Conservation (phyloP, 2,113 vertebrate genomes). For the Neolamprologus variostigma region DNA sequence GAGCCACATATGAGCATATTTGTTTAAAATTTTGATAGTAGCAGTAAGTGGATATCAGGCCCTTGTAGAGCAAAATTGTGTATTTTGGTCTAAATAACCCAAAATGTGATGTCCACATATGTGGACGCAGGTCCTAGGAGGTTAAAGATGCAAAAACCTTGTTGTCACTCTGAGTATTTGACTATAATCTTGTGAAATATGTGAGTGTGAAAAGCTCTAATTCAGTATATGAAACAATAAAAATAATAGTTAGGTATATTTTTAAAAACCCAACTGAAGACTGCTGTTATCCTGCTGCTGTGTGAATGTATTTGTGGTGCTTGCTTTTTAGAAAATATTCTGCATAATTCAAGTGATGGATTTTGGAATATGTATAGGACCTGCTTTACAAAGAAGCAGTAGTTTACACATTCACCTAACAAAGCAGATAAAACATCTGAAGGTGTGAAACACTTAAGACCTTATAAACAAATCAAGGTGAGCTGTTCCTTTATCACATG, state of each 20-base stretch:
- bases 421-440: neutral
- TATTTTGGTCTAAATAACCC: too few species aligned
- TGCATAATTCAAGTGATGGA: accelerated
- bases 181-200: neutral
- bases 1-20: neutral
- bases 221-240: neutral
- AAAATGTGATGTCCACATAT: accelerated
- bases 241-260: accelerated
- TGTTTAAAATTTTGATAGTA: neutral
- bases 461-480: neutral
- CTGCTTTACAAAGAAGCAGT: accelerated
- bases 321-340: neutral
- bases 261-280: neutral
- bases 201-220: neutral
- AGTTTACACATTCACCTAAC: neutral
- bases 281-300: accelerated
- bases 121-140: neutral
- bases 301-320: neutral
- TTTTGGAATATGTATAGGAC: accelerated
- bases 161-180: neutral
- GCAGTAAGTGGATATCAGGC: neutral
- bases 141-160: neutral
- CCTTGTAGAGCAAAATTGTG: neutral
- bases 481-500: neutral
- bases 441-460: neutral